Percentiles rank a stretch among this genome's conserved stretches.
Evolutionary conservation across 2,113 vertebrate species (phyloP).

Genomic region (Galbula dea): DNA sequence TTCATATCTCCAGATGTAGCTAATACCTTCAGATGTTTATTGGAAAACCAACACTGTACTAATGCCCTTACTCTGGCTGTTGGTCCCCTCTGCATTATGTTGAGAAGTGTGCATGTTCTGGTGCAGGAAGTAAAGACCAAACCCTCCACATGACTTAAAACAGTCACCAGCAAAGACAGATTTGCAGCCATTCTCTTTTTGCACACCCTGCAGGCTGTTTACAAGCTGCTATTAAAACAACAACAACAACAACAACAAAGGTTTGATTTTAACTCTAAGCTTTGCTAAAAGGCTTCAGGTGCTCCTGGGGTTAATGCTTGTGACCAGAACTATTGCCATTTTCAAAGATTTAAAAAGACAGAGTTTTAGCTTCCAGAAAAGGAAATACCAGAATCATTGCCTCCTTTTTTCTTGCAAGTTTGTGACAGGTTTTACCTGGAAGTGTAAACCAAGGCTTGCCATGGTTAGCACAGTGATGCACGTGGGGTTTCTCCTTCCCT

Average conservation of each 20-base stretch:
- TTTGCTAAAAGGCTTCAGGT: not conserved
- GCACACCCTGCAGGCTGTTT: not conserved
- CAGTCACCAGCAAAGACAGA: not conserved
- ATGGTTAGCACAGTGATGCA: not conserved
- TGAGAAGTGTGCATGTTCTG: not conserved
- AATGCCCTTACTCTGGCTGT: conserved; percentile 23
- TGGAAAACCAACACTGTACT: conserved; percentile 60
- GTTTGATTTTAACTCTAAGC: not conserved
- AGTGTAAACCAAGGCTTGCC: not conserved
- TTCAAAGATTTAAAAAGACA: not conserved
- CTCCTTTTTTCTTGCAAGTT: not conserved
- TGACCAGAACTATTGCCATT: not conserved
- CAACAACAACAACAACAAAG: not conserved
- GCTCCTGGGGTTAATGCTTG: not conserved
- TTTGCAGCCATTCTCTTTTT: not conserved
- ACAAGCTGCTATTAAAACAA: not conserved
- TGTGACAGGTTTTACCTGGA: not conserved
- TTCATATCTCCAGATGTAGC: conserved; percentile 66
- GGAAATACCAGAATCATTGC: not conserved
- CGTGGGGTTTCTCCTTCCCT: not conserved
- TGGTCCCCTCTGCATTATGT: conserved; percentile 24
- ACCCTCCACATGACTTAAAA: not conserved
- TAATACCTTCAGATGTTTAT: conserved; percentile 59
- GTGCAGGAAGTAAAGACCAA: not conserved
- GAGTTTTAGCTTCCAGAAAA: not conserved